Conservation (phyloP, 92 coral and sea anemone genomes). For the Meandrina meandrites region DNA sequence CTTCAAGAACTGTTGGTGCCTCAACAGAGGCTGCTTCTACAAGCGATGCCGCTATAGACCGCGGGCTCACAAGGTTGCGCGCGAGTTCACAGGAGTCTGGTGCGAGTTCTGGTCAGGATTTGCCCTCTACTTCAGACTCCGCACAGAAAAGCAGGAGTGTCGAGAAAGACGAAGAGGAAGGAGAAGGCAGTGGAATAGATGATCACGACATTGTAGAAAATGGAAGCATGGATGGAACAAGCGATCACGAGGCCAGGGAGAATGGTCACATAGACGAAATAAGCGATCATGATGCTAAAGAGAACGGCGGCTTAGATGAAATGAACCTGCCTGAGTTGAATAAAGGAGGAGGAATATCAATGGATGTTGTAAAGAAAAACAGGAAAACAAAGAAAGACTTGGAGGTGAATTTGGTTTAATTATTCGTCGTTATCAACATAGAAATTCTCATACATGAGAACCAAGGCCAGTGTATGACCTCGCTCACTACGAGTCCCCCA, state of each 20-base stretch:
- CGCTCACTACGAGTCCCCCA: too few relatives aligned
- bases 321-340: not conserved
- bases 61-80: not conserved
- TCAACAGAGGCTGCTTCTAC: slow-evolving; percentile 19
- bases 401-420: not conserved
- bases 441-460: too few relatives aligned
- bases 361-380: not conserved
- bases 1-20: not conserved
- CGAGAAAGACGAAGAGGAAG: not conserved
- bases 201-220: not conserved
- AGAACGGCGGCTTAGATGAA: not conserved
- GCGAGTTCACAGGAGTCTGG: not conserved
- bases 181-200: not conserved
- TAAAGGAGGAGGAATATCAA: not conserved
- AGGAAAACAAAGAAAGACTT: slow-evolving; percentile 11
- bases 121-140: not conserved
- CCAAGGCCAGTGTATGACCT: too few relatives aligned
- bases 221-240: slow-evolving; percentile 7
- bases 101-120: not conserved
- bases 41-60: slow-evolving; percentile 1
- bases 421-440: too few relatives aligned
- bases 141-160: not conserved
- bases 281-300: not conserved
- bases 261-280: not conserved
- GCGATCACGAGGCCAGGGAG: not conserved